Base-by-base conservation (phyloP, 2,797 vertebrate genomes). In the Tinamus major region DNA sequence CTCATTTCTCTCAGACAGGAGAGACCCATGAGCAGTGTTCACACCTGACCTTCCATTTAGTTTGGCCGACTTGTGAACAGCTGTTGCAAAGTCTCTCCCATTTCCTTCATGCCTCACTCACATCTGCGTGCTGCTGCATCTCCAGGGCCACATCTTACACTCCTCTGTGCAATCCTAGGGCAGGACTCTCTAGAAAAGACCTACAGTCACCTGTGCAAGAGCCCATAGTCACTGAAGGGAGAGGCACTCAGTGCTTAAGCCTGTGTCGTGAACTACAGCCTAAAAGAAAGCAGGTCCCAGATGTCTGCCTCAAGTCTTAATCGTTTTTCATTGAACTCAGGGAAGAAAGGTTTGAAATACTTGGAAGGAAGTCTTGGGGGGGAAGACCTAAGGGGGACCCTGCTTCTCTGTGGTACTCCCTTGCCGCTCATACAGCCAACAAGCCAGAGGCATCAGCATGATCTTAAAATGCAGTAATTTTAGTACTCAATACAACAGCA, bases 391-490 rank as follows among this genome's bases (percentile, higher is more conserved):
- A 64, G 39, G 9, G 20, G 64, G 64, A 63, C 79, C 51, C 63
- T 64, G 21, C 27, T 37, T 72, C 59, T 51, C 2, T 35, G 39
- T 0, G 0, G 55, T 48, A 44, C 55, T 26, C 24, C 74, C 48
- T 70, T n/a, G 4, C 51, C 48, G 46, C 56, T 90, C 67, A 64
- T 63, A 71, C 84, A 88, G 48, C 33, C 83, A 94, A 72, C 46
- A 59, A 71, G 55, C 89, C 71, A 19, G 87, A 86, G 68, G 77
- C 83, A 92, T 75, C 78, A 59, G 71, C 76, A 69, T 89, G 53
- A 75, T 62, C 58, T 76, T 72, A 10, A 90, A 92, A 71, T 64
- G 51, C 44, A 85, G 64, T 82, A 84, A 85, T 95, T 87, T 94
- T 72, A 87, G 80, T 77, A 69, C 69, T 77, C 35, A 42, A 1